Base-by-base conservation (phyloP, 2,888 invertebrate species). In the Leistus spinibarbis region DNA sequence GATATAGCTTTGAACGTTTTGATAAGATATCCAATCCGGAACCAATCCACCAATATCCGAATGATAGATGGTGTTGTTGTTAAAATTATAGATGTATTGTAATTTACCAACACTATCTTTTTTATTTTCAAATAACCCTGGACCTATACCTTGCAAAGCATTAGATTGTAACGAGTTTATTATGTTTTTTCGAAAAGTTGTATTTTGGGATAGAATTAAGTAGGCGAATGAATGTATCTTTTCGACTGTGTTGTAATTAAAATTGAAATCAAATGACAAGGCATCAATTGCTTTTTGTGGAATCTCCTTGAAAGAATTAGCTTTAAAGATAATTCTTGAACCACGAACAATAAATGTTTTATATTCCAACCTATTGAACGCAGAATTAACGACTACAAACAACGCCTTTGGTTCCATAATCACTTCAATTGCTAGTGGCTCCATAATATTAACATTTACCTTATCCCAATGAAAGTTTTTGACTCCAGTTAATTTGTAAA, bases 121-220 rank as follows among this genome's bases (percentile, higher is more conserved):
- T 23, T 66, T 60, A 16, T 66, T 73, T 60, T 73, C 73, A 3
- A 73, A 23, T 24, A 73, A 22, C 2, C 73, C 73, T 13, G 73
- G 73, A 10, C 73, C 66, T 20, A 73, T 67, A n/a, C 73, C 73
- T 60, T 66, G 67, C n/a, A 73, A 22, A 3, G 66, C 73, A 20
- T 67, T 73, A 19, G 73, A 67, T 67, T 73, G 66, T n/a, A 73
- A n/a, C 2, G 20, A 54, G 0, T 13, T 17, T 40, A 73, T 67
- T n/a, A 40, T 19, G 40, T 66, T 73, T 13, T 53, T 16, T 53
- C 60, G 13, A 16, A 73, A 16, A 9, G 40, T 73, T 16, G 60
- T 53, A 17, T 60, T 13, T 60, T 73, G 57, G 3, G 73, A 67
- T 3, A 73, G 20, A 13, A 73, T 16, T 22, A 20, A n/a, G 22